phyloP scores from a whole-genome alignment of 2,888 invertebrate genomes.

The Morpho helenor region DNA sequence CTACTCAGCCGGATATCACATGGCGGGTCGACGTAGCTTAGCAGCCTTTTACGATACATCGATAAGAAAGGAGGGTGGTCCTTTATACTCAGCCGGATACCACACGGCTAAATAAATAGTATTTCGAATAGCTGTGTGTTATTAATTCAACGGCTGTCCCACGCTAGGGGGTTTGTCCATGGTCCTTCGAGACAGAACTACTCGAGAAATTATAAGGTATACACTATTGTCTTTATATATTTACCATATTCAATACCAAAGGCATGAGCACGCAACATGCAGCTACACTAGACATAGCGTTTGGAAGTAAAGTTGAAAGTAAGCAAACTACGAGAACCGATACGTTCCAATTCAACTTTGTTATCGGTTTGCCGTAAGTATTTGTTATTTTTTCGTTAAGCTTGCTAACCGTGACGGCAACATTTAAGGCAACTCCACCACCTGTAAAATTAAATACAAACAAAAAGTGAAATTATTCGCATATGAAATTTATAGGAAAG shows the following conservation, averaged over 20 bases:
- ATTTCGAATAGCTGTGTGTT: too few species aligned
- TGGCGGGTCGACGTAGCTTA: too few species aligned
- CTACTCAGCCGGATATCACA: too few species aligned
- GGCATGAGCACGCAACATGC: slow-evolving; percentile 41
- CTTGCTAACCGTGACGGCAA: slow-evolving; percentile 21
- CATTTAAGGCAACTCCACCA: slow-evolving; percentile 35
- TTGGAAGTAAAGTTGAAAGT: slow-evolving; percentile 35
- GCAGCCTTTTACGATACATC: too few species aligned
- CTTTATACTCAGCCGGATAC: too few species aligned
- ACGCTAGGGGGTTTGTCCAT: too few species aligned
- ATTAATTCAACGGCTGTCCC: too few species aligned
- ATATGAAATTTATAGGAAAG: too few species aligned
- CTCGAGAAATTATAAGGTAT: not conserved
- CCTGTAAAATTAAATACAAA: slow-evolving; percentile 33
- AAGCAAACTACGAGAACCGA: slow-evolving; percentile 39
- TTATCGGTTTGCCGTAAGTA: slow-evolving; percentile 29
- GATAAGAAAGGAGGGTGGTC: too few species aligned
- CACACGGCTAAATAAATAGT: too few species aligned
- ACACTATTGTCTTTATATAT: slow-evolving; percentile 3
- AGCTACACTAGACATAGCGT: slow-evolving; percentile 43
- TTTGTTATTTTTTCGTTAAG: slow-evolving; percentile 25
- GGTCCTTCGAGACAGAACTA: too few species aligned
- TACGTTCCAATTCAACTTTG: slow-evolving; percentile 25
- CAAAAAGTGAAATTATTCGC: too few species aligned
- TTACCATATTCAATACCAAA: slow-evolving; percentile 45